Conservation (phyloP, 2,113 vertebrate species). For the Lasiurus cinereus region DNA sequence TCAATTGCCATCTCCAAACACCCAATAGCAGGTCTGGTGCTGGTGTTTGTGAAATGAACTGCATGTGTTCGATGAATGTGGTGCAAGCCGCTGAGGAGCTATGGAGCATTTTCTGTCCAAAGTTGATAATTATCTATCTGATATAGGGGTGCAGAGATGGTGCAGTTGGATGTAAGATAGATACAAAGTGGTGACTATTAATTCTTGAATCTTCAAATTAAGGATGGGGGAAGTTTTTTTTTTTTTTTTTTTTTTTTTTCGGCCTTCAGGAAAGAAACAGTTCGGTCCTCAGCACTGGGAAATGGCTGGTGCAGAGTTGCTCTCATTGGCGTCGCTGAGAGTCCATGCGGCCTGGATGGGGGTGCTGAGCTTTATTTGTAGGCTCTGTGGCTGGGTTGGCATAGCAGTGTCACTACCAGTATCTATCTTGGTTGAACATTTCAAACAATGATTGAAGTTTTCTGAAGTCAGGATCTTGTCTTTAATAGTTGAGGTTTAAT, state of each 20-base stretch:
- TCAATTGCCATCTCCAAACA: rapidly evolving
- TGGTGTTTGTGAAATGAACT: background rate
- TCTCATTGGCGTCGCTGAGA: background rate
- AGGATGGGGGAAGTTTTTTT: background rate
- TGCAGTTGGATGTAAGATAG: background rate
- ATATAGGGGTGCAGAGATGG: background rate
- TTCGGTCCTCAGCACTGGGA: background rate
- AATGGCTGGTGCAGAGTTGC: background rate
- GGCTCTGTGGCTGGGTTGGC: background rate
- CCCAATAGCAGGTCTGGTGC: background rate
- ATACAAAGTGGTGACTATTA: background rate
- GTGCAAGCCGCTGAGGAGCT: background rate
- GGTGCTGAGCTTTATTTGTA: background rate
- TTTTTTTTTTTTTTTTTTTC: background rate
- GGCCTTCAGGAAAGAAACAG: background rate
- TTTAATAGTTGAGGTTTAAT: background rate
- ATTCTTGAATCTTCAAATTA: background rate
- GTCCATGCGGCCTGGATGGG: background rate
- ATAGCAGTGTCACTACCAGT: too few species aligned
- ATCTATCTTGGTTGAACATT: background rate
- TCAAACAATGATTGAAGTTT: background rate
- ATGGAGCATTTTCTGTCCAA: background rate
- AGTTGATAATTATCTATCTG: background rate
- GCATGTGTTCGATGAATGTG: background rate
- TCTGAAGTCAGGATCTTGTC: background rate